Evolutionary conservation across 2,113 vertebrate genomes (phyloP).

Genomic region (Arizona elegans): DNA sequence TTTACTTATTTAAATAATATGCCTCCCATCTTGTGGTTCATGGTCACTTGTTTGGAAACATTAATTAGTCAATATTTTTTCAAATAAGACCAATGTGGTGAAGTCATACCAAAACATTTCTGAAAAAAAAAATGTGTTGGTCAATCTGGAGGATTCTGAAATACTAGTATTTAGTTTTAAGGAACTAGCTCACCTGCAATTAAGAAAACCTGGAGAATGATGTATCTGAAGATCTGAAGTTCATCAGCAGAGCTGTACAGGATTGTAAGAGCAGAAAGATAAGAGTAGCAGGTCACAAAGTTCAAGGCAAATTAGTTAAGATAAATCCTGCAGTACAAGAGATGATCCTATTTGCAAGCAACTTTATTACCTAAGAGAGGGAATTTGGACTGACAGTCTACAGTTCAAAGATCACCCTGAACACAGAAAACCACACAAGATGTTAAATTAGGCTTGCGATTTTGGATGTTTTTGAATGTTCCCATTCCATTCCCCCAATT

Average conservation of each 20-base stretch:
- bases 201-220: not conserved
- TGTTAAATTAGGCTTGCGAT: not conserved
- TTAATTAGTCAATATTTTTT: not conserved
- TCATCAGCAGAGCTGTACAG: not conserved
- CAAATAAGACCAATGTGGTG: not conserved
- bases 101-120: not conserved
- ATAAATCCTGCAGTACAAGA: not conserved
- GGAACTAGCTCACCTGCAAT: not conserved
- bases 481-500: not conserved
- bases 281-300: not conserved
- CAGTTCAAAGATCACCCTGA: not conserved
- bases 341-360: not conserved
- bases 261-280: not conserved
- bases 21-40: not conserved
- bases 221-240: not conserved
- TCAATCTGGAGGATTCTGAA: not conserved
- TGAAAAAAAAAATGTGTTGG: too few relatives aligned
- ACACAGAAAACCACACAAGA: not conserved
- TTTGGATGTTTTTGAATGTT: not conserved
- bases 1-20: not conserved
- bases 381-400: not conserved
- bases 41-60: not conserved
- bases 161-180: not conserved
- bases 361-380: not conserved
- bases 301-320: not conserved